Evolutionary conservation across 2,797 vertebrate species (phyloP).

Genomic region (Novumbra hubbsi): DNA sequence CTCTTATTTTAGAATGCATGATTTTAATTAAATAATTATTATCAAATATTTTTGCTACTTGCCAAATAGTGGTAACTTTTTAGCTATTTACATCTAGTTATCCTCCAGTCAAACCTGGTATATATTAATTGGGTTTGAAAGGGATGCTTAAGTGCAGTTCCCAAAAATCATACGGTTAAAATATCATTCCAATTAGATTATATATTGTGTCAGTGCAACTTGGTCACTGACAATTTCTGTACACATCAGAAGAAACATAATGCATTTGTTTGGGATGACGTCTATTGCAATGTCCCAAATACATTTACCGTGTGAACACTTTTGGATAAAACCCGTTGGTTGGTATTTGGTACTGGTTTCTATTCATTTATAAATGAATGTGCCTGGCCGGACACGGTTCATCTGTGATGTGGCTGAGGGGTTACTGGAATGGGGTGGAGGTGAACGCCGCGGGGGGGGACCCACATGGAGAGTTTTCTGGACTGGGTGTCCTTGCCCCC

Average conservation of each 20-base stretch:
- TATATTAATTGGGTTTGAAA: not conserved
- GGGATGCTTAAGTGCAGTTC: not conserved
- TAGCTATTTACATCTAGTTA: not conserved
- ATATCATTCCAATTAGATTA: not conserved
- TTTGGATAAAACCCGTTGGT: not conserved
- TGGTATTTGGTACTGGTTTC: not conserved
- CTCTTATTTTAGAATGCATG: not conserved
- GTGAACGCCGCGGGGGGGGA: slow-evolving; percentile 3
- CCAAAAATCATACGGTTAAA: not conserved
- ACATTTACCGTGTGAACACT: not conserved
- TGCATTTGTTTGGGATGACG: not conserved
- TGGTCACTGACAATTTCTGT: not conserved
- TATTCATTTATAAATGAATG: not conserved
- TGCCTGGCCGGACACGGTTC: not conserved
- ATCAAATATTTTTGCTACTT: not conserved
- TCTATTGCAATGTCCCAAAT: not conserved
- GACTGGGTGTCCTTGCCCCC: slow-evolving; percentile 82
- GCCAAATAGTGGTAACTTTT: not conserved
- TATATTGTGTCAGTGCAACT: not conserved
- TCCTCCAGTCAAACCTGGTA: not conserved
- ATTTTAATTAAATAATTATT: too few relatives aligned
- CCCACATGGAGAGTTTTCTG: slow-evolving; percentile 84
- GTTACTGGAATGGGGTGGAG: not conserved
- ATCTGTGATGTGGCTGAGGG: not conserved
- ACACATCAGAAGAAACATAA: not conserved